Evolutionary conservation across 2,888 invertebrate genomes (phyloP).

Genomic region (Pomacea canaliculata): DNA sequence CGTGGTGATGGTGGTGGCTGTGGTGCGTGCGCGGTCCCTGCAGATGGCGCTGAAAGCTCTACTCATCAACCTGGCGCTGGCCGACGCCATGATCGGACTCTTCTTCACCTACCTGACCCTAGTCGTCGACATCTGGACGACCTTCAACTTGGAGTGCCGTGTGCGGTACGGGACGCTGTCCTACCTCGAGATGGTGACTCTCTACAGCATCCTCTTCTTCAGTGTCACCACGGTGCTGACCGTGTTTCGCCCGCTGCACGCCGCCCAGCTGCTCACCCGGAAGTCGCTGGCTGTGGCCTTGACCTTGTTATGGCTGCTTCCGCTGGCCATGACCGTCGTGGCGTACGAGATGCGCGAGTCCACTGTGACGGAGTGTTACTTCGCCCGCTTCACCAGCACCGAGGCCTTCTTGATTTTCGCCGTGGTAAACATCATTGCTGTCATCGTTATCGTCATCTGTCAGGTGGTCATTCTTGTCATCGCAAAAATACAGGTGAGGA

Average conservation of each 20-base stretch:
- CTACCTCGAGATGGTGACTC: slow-evolving; percentile 3
- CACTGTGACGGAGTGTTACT: slow-evolving; percentile 15
- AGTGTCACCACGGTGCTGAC: slow-evolving; percentile 1
- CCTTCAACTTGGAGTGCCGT: slow-evolving; percentile 4
- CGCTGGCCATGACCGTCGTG: slow-evolving; percentile 3
- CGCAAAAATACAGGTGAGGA: slow-evolving; percentile 10
- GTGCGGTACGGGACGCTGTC: slow-evolving; percentile 7
- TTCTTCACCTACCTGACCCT: slow-evolving; percentile 10
- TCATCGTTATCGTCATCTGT: slow-evolving; percentile 7
- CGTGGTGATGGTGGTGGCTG: slow-evolving; percentile 3
- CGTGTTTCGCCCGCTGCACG: not conserved
- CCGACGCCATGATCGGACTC: slow-evolving; percentile 12
- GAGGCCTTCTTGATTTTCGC: slow-evolving; percentile 14
- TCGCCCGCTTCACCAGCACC: slow-evolving; percentile 9
- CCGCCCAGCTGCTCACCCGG: slow-evolving; percentile 4
- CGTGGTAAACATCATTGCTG: slow-evolving; percentile 3
- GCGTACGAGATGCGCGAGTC: slow-evolving; percentile 12
- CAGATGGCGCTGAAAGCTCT: slow-evolving; percentile 7
- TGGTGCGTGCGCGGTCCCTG: not conserved
- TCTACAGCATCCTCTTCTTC: slow-evolving; percentile 12
- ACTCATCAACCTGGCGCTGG: slow-evolving; percentile 7
- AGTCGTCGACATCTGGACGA: slow-evolving; percentile 7
- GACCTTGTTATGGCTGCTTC: slow-evolving; percentile 13
- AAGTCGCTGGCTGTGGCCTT: slow-evolving; percentile 1
- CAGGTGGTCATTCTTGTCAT: slow-evolving; percentile 8